These are phyloP conservation scores for Nycticryphes semicollaris DNA, from an alignment of 2,113 vertebrate genomes.

Conservation along the genomic window DNA sequence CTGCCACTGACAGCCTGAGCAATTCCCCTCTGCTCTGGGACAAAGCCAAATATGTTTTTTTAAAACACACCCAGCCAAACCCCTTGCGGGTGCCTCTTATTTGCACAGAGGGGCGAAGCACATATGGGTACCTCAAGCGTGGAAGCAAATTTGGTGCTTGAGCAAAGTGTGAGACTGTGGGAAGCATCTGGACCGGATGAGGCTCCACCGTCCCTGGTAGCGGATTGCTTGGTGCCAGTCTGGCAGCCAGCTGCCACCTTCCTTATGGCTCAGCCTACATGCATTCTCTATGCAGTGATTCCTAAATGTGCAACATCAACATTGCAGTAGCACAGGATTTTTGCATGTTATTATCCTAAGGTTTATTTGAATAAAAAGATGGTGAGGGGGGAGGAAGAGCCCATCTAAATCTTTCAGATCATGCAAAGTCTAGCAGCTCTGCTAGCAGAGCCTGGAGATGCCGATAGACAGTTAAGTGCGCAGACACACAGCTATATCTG, in stretches of 20 bases:
- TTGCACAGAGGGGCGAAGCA: not conserved
- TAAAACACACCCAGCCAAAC: not conserved
- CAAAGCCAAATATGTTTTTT: not conserved
- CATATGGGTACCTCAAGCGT: not conserved
- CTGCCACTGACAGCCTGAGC: not conserved
- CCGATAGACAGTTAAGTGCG: slow-evolving; percentile 35
- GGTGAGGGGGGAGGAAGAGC: not conserved
- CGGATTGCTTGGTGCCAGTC: slow-evolving; percentile 8
- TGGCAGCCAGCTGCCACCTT: slow-evolving; percentile 55
- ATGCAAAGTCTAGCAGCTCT: slow-evolving; percentile 48
- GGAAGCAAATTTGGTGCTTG: not conserved
- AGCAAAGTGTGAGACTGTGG: slow-evolving; percentile 58
- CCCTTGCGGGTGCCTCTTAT: not conserved
- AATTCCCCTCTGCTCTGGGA: not conserved
- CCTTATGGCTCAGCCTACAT: slow-evolving; percentile 64
- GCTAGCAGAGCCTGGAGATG: not conserved
- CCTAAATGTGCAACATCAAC: slow-evolving; percentile 57
- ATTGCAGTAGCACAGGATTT: slow-evolving; percentile 38
- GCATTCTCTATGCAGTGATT: slow-evolving; percentile 37
- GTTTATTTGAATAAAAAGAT: slow-evolving; percentile 52
- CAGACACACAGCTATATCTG: slow-evolving; percentile 17
- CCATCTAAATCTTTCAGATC: slow-evolving; percentile 4
- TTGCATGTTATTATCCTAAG: slow-evolving; percentile 55
- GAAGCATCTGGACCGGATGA: slow-evolving; percentile 15
- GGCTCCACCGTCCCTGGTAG: slow-evolving; percentile 9